Percentiles rank a stretch among this genome's conserved stretches.
These are phyloP conservation scores for Brachymystax lenok DNA, from an alignment of 2,797 vertebrate genomes.

Conservation along the genomic window DNA sequence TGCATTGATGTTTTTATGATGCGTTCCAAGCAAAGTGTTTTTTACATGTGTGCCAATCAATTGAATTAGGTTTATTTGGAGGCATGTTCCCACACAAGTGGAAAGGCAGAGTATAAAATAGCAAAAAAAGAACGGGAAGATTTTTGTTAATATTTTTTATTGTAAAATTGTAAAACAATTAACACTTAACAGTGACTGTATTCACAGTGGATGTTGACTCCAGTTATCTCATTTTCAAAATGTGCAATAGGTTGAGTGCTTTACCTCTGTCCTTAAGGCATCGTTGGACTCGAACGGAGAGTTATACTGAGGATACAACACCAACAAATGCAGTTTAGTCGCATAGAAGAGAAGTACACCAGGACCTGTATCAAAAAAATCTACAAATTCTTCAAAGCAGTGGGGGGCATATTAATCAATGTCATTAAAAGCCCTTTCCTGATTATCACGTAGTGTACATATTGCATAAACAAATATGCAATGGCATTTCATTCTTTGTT, in stretches of 20 bases:
- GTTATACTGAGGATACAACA: constrained; percentile 74
- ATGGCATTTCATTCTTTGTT: background rate
- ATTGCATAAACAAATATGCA: too few species aligned
- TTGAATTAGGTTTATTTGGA: background rate
- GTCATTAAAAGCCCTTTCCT: background rate
- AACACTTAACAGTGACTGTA: background rate
- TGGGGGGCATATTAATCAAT: constrained; percentile 8
- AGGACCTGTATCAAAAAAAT: constrained; percentile 55
- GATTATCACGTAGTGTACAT: background rate
- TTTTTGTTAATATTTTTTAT: background rate
- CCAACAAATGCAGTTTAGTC: constrained; percentile 41
- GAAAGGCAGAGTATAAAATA: background rate
- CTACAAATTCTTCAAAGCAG: constrained; percentile 41
- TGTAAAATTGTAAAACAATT: background rate
- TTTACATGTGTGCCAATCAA: background rate
- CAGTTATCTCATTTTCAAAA: background rate
- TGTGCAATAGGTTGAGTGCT: constrained; percentile 4
- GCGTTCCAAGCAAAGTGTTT: background rate
- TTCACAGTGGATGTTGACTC: background rate
- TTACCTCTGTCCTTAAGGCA: constrained; percentile 66
- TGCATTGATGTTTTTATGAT: background rate
- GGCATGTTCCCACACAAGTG: background rate
- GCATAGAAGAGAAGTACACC: constrained; percentile 29
- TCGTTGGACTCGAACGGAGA: constrained; percentile 76
- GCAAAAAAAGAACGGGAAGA: background rate